phyloP scores from a whole-genome alignment of 2,113 vertebrate species.

The Aspidoscelis tigris region DNA sequence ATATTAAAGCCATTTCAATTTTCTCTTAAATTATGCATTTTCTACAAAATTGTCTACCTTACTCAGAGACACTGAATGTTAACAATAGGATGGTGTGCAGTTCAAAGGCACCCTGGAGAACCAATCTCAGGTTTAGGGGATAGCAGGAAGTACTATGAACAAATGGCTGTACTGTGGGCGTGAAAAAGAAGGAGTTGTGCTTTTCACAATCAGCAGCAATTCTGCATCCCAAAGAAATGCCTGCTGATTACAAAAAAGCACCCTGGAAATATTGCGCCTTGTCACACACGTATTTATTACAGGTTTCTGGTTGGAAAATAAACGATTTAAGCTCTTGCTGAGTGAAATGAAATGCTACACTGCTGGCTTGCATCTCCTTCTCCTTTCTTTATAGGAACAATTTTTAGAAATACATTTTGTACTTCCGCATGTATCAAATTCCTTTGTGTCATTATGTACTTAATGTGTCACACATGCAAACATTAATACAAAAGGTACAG shows the following conservation, averaged over 20 bases:
- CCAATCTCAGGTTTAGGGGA: neutral
- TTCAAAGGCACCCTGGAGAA: neutral
- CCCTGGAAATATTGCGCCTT: neutral
- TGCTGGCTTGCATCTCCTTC: slow-evolving; percentile 7
- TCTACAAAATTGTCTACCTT: neutral
- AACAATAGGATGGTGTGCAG: neutral
- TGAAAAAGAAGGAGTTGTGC: neutral
- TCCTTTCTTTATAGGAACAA: neutral
- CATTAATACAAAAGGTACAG: slow-evolving; percentile 12
- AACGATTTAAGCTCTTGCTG: neutral
- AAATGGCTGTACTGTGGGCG: neutral
- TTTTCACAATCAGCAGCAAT: slow-evolving; percentile 11
- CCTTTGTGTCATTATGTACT: neutral
- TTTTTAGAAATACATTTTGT: slow-evolving; percentile 25
- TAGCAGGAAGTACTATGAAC: neutral
- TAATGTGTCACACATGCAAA: slow-evolving; percentile 6
- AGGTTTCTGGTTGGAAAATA: slow-evolving; percentile 10
- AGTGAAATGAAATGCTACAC: slow-evolving; percentile 24
- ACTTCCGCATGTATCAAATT: slow-evolving; percentile 7
- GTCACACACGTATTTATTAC: slow-evolving; percentile 9
- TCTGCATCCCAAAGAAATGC: neutral
- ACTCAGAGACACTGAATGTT: neutral
- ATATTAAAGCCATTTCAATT: neutral
- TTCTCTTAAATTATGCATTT: neutral
- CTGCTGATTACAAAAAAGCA: neutral